Conservation (phyloP, 2,113 vertebrate genomes). For the Pipa parva region DNA sequence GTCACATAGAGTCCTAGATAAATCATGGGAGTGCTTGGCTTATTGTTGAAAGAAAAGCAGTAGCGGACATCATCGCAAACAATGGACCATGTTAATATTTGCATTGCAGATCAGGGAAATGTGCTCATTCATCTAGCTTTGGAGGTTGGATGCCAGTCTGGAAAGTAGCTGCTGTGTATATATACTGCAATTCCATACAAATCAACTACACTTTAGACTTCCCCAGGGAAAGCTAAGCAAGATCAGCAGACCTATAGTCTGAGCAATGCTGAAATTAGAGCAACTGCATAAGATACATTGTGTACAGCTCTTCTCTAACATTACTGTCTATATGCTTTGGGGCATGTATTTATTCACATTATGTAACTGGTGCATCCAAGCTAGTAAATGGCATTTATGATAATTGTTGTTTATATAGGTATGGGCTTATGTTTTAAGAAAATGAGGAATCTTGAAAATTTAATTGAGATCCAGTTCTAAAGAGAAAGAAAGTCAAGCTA, state of each 20-base stretch:
- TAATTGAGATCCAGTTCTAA: no score
- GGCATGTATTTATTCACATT: no score
- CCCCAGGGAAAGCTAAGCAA: neutral
- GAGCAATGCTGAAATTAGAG: neutral
- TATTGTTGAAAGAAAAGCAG: neutral
- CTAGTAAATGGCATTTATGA: no score
- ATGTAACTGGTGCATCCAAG: no score
- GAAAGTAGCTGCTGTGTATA: neutral
- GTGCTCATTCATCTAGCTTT: neutral
- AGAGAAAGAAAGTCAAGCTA: no score
- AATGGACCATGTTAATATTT: constrained; percentile 7
- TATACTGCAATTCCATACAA: neutral
- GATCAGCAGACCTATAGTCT: neutral
- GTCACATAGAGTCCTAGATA: neutral
- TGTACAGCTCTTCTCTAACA: neutral
- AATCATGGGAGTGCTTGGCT: neutral
- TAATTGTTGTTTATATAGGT: no score
- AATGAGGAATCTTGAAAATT: no score
- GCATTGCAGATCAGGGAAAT: constrained; percentile 25
- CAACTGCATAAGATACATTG: neutral
- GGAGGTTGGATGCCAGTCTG: neutral
- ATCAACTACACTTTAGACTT: neutral
- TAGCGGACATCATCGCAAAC: neutral
- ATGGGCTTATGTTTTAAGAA: no score
- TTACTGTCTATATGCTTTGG: no score